Percentiles rank a stretch among this genome's conserved stretches.
Evolutionary conservation across 2,888 invertebrate genomes (phyloP).

Genomic region (Pyrgus malvae): DNA sequence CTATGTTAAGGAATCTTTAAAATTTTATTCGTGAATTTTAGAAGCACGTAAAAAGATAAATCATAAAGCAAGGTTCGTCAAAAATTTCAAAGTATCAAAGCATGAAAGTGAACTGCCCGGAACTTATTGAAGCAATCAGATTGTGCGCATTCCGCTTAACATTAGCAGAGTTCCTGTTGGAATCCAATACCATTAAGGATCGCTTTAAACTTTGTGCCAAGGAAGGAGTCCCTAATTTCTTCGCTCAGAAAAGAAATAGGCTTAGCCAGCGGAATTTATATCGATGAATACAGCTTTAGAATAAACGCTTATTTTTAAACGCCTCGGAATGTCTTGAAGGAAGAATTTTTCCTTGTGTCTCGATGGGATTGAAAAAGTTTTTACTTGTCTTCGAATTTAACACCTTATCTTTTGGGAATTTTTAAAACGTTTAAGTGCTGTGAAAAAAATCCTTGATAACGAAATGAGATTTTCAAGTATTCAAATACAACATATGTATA

Average conservation of each 20-base stretch:
- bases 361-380: neutral
- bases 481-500: no score
- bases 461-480: no score
- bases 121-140: slow-evolving; percentile 78
- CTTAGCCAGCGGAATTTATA: slow-evolving; percentile 33
- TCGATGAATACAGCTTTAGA: slow-evolving; percentile 19
- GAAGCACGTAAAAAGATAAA: slow-evolving; percentile 26
- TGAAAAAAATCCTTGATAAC: no score
- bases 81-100: slow-evolving; percentile 70
- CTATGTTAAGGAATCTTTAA: no score
- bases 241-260: slow-evolving; percentile 59
- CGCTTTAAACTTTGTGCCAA: slow-evolving; percentile 72
- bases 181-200: slow-evolving; percentile 74
- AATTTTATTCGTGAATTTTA: no score
- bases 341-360: neutral
- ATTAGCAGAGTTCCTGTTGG: slow-evolving; percentile 71
- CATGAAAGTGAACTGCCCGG: slow-evolving; percentile 69
- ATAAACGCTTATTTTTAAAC: slow-evolving; percentile 24
- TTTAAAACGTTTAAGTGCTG: no score
- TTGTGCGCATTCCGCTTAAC: slow-evolving; percentile 73
- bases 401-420: no score
- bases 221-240: slow-evolving; percentile 66
- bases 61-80: slow-evolving; percentile 35
- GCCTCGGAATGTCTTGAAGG: slow-evolving; percentile 9
- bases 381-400: neutral